Evolutionary conservation across 2,113 vertebrate genomes (phyloP), one percentile per base, ranked within the genome.

Genomic region (Pseudolaguvia tuberculata): DNA sequence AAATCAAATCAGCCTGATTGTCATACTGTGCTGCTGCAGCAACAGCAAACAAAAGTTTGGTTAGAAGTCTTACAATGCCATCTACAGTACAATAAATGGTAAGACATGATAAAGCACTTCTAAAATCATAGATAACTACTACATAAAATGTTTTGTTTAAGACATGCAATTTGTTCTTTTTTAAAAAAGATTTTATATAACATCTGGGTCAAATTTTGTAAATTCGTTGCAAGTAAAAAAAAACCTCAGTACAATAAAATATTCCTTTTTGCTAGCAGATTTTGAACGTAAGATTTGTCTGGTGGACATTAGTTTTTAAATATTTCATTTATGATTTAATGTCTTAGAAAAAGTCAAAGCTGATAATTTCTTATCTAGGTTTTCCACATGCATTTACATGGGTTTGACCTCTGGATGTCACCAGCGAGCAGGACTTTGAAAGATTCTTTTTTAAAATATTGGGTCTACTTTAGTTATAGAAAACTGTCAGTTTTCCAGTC

Each of bases 51-150:
- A 1, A 18, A 48, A 18, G 6, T 17, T n/a, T n/a, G n/a, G n/a
- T n/a, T n/a, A n/a, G n/a, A n/a, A n/a, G n/a, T 67, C 39, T 48
- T 57, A 56, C 9, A 57, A 48, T 45, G 73, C 73, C 73, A 75
- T 75, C 73, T 75, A 75, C 62, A 67, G 73, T 29, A 7, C 63
- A 75, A 3, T 31, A 9, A 50, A 17, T 62, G 51, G 17, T 57
- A 47, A 3, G 23, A 39, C 47, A 66, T 20, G 0, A 14, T 42
- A 35, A 35, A 65, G 17, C 17, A 21, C 5, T 12, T 29, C 2
- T 12, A 9, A 53, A 11, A 2, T 42, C 18, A 18, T 35, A 21
- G 20, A 55, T 53, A 35, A 29, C 23, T 8, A 50, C 17, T 42
- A 42, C n/a, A n/a, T n/a, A n/a, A n/a, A 35, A 35, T 6, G 31